Evolutionary conservation across 1,140 invertebrate genomes (phyloP), one percentile per base, ranked within the genome.

Genomic region (Caenorhabditis tropicalis): DNA sequence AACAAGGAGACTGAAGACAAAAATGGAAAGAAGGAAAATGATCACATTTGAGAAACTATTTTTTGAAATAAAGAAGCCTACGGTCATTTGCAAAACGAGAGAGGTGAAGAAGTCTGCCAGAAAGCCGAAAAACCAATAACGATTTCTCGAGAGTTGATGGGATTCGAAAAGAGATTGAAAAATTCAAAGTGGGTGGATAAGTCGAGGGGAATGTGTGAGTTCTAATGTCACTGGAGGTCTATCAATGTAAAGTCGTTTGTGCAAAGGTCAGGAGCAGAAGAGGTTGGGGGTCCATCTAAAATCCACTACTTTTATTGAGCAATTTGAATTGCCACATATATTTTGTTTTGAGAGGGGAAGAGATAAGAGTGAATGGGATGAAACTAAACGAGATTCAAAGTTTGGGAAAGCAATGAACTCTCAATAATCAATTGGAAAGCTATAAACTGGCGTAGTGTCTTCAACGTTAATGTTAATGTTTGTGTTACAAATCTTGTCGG

Each of bases 401-500:
- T 36, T 6, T 7, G 19, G 21, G 24, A 74, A 15, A 74, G 33
- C 6, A n/a, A 74, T 46, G 21, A 74, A 74, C 65, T 74, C 65
- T 43, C 65, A 24, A 74, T 74, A 74, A 74, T 74, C 65, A 74
- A 74, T 74, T 74, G 9, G 10, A 24, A 74, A 27, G 65, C 36
- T 74, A 74, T 74, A 74, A 74, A 74, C 36, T 46, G 29, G 36
- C 36, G 65, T n/a, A 36, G 65, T 29, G 21, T 74, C 65, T 74
- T 74, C 65, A 74, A 24, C 43, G 65, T 65, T 19, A 65, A 21
- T n/a, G 31, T 31, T 74, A 74, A 74, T 43, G 36, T 43, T 74
- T 74, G 65, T 74, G 65, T 74, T 74, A 74, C 65, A 74, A 74
- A 74, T 74, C 36, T 74, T 74, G 65, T 43, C 58, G 58, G 21